These are phyloP conservation scores for Crax fasciolata DNA, from an alignment of 2,797 vertebrate species.

Conservation along the genomic window DNA sequence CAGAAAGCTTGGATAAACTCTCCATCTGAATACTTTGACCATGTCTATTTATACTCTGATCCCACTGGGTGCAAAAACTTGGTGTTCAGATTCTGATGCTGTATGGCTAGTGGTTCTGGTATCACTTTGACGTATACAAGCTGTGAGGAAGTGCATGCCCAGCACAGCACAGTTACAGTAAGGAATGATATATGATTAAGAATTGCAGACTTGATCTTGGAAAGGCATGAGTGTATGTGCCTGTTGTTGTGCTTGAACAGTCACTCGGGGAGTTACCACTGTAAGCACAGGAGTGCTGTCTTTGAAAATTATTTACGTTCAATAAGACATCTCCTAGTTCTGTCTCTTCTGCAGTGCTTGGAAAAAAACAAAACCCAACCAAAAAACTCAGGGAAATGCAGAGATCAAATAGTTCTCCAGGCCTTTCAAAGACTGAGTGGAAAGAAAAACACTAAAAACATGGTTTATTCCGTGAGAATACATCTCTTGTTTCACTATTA, in stretches of 20 bases:
- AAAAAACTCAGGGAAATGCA: background rate
- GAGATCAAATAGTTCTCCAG: background rate
- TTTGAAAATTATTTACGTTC: background rate
- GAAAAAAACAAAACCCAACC: background rate
- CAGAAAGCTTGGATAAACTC: background rate
- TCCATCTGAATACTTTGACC: background rate
- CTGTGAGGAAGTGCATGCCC: background rate
- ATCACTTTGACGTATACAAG: background rate
- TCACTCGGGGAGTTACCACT: background rate
- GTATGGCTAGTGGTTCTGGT: background rate
- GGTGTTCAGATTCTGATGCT: background rate
- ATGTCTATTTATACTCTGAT: background rate
- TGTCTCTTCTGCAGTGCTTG: background rate
- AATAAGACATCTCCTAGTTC: background rate
- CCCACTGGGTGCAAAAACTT: background rate
- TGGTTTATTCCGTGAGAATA: background rate
- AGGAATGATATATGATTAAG: background rate
- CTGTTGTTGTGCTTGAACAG: background rate
- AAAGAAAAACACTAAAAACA: background rate
- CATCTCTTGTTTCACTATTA: constrained; percentile 11
- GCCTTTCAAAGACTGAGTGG: background rate
- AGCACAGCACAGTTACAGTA: background rate
- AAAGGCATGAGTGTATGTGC: background rate
- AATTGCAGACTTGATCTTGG: background rate
- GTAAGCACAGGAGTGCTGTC: background rate